A percentile compares a stretch with the other conserved stretches of the same genome.
These are phyloP conservation scores for Lanius collurio DNA, from an alignment of 2,113 vertebrate species.

Conservation along the genomic window DNA sequence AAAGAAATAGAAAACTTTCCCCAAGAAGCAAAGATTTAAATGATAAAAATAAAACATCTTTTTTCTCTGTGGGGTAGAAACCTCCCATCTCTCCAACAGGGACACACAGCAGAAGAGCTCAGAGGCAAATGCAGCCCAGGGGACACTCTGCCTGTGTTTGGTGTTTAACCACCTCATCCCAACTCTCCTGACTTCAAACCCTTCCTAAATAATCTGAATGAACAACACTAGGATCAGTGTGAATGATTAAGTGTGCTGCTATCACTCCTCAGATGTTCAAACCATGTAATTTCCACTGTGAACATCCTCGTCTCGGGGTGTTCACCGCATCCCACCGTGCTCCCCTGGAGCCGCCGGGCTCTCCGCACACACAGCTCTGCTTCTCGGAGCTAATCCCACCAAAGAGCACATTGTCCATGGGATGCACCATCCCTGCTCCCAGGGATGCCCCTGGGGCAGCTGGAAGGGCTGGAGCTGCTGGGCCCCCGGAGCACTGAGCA, in stretches of 20 bases:
- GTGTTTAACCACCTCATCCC: neutral
- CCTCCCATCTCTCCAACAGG: rapidly evolving
- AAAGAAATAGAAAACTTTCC: neutral
- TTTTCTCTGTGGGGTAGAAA: neutral
- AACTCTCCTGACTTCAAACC: neutral
- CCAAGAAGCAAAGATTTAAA: neutral
- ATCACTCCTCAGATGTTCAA: neutral
- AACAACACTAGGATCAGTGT: neutral
- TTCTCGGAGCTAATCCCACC: rapidly evolving
- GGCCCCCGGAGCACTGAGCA: rapidly evolving
- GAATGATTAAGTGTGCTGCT: rapidly evolving
- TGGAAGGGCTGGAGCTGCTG: neutral
- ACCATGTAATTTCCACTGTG: rapidly evolving
- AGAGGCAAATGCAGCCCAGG: neutral
- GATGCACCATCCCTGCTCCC: rapidly evolving
- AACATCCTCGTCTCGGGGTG: neutral
- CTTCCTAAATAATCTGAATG: neutral
- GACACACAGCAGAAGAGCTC: neutral
- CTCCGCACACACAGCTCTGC: neutral
- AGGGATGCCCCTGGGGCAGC: neutral
- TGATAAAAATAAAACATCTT: neutral
- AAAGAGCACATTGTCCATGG: rapidly evolving
- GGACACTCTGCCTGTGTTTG: neutral
- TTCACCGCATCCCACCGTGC: rapidly evolving
- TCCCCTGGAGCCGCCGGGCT: neutral